These are phyloP conservation scores for Caretta caretta DNA, from an alignment of 2,113 vertebrate genomes.

Conservation along the genomic window DNA sequence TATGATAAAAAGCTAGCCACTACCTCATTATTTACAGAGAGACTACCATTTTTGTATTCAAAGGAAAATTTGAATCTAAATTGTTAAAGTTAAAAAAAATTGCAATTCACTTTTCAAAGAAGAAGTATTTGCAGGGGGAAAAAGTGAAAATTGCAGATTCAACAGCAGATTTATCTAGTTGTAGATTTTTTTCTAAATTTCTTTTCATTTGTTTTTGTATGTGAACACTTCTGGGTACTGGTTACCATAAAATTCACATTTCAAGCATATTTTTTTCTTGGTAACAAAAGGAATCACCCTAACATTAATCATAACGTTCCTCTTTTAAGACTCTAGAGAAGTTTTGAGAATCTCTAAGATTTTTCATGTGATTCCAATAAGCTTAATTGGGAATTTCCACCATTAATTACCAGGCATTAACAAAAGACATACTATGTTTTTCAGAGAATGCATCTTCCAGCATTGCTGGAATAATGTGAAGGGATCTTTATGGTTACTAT, in stretches of 20 bases:
- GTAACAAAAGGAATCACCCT: conserved; percentile 44
- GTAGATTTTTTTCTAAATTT: background rate
- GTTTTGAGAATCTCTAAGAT: background rate
- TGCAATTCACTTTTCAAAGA: background rate
- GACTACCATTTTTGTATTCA: background rate
- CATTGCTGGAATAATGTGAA: background rate
- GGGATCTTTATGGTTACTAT: conserved; percentile 27
- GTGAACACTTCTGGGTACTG: conserved; percentile 1
- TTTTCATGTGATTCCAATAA: conserved; percentile 13
- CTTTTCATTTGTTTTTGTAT: conserved; percentile 43
- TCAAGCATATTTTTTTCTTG: conserved; percentile 1
- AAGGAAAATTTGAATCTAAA: background rate
- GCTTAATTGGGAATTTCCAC: background rate
- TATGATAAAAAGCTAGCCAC: conserved; percentile 22
- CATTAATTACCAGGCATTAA: conserved; percentile 30
- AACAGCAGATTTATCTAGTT: background rate
- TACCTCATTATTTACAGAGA: conserved; percentile 41
- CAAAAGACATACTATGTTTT: background rate
- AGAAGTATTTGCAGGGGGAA: background rate
- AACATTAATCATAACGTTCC: conserved; percentile 20
- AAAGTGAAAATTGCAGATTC: background rate
- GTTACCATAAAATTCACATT: conserved; percentile 52
- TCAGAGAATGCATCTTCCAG: background rate
- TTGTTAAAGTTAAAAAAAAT: background rate
- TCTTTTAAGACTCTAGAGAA: conserved; percentile 23